phyloP scores from a whole-genome alignment of 2,888 invertebrate genomes.

The Meteorus cinctellus region DNA sequence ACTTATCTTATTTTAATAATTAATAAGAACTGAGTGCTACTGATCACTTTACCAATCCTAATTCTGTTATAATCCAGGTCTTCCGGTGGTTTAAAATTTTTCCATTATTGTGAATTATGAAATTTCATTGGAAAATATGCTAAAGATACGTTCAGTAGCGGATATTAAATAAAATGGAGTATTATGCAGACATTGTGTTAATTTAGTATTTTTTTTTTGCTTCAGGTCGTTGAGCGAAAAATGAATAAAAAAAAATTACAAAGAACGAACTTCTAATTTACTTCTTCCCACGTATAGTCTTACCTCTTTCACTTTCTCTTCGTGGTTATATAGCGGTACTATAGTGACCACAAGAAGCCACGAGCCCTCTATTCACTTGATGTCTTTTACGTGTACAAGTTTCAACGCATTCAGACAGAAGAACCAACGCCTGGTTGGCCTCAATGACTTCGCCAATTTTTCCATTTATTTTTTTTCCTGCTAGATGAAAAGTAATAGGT shows the following conservation, averaged over 20 bases:
- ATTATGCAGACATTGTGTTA: background rate
- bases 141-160: too few relatives aligned
- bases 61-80: too few relatives aligned
- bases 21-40: too few relatives aligned
- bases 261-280: constrained; percentile 42
- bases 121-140: too few relatives aligned
- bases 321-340: constrained; percentile 15
- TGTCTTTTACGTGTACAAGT: constrained; percentile 8
- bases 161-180: background rate
- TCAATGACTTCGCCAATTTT: constrained; percentile 15
- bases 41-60: too few relatives aligned
- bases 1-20: too few relatives aligned
- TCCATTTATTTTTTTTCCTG: background rate
- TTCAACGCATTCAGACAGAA: constrained; percentile 15
- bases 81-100: too few relatives aligned
- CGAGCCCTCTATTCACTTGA: constrained; percentile 19
- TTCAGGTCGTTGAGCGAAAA: background rate
- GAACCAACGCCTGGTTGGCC: constrained; percentile 20
- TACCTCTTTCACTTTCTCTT: constrained; percentile 19
- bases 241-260: background rate
- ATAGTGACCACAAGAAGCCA: constrained; percentile 25
- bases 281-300: constrained; percentile 43
- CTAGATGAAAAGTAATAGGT: constrained; percentile 2
- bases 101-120: too few relatives aligned
- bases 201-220: background rate